phyloP scores from a whole-genome alignment of 2,113 vertebrate genomes.

The Scolopax mira region DNA sequence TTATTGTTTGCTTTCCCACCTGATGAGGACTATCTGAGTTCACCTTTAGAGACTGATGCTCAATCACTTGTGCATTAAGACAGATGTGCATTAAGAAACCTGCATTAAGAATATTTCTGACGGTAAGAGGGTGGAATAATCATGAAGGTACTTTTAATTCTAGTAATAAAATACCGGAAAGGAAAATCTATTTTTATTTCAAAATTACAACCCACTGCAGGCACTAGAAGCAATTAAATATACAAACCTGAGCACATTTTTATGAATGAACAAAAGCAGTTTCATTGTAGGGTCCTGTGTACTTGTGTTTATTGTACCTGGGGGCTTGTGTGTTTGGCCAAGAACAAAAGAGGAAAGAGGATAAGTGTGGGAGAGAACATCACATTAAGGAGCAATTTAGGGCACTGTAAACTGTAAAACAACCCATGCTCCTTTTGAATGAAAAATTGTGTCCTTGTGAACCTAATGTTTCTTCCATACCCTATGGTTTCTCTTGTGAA shows the following conservation, averaged over 20 bases:
- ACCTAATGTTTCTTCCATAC: background rate
- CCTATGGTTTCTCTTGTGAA: background rate
- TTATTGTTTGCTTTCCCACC: background rate
- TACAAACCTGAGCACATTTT: background rate
- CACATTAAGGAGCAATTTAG: background rate
- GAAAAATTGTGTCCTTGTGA: background rate
- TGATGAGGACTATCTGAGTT: background rate
- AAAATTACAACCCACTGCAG: background rate
- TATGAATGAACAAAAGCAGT: slow-evolving; percentile 29
- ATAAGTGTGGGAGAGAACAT: background rate
- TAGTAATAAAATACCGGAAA: background rate
- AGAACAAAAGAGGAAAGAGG: background rate
- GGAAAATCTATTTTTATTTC: background rate
- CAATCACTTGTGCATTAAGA: background rate
- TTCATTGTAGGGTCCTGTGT: background rate
- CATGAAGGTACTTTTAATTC: background rate
- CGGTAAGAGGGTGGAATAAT: background rate
- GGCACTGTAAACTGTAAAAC: background rate
- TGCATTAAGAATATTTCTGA: background rate
- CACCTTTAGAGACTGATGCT: background rate
- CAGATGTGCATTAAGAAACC: background rate
- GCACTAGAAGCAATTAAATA: background rate
- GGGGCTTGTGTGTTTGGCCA: background rate
- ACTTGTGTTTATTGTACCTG: background rate
- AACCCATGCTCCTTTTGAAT: background rate